A percentile compares a stretch with the other conserved stretches of the same genome.
phyloP scores from a whole-genome alignment of 2,113 vertebrate species.

The Eonycteris spelaea region DNA sequence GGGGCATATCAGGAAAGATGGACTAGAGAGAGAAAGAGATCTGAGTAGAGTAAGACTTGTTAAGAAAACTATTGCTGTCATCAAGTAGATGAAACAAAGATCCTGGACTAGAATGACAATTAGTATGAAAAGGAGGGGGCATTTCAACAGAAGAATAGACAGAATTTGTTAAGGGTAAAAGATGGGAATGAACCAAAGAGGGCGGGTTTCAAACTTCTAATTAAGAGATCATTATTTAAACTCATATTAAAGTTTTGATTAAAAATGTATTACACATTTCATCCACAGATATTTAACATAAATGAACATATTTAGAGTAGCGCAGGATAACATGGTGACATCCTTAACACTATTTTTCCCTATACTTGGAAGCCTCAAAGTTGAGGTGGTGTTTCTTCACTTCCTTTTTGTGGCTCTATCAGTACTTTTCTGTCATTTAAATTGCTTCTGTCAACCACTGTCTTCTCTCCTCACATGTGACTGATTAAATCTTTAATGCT shows the following conservation, averaged over 20 bases:
- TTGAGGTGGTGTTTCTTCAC: slow-evolving; percentile 30
- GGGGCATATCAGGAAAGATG: neutral
- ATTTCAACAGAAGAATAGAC: neutral
- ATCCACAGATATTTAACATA: neutral
- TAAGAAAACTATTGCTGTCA: neutral
- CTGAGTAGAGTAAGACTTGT: slow-evolving; percentile 1
- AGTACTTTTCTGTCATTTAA: slow-evolving; percentile 26
- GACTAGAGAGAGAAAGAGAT: slow-evolving; percentile 23
- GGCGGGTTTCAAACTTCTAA: slow-evolving; percentile 10
- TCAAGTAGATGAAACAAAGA: slow-evolving; percentile 29
- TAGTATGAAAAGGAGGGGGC: neutral
- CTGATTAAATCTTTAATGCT: slow-evolving; percentile 3
- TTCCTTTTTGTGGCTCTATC: slow-evolving; percentile 17
- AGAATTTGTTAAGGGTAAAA: slow-evolving; percentile 26
- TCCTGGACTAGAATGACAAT: neutral
- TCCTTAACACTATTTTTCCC: neutral
- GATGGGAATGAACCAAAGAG: slow-evolving; percentile 28
- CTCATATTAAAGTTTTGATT: slow-evolving; percentile 5
- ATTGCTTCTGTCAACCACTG: slow-evolving; percentile 18
- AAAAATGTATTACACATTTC: neutral
- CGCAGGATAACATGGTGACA: neutral
- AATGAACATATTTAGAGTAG: neutral
- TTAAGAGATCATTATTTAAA: slow-evolving; percentile 21
- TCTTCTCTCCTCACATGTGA: slow-evolving; percentile 43
- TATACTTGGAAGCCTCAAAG: neutral